Percentiles rank a stretch among this genome's conserved stretches.
phyloP scores from a whole-genome alignment of 2,888 invertebrate species.

The Ichneumon xanthorius region DNA sequence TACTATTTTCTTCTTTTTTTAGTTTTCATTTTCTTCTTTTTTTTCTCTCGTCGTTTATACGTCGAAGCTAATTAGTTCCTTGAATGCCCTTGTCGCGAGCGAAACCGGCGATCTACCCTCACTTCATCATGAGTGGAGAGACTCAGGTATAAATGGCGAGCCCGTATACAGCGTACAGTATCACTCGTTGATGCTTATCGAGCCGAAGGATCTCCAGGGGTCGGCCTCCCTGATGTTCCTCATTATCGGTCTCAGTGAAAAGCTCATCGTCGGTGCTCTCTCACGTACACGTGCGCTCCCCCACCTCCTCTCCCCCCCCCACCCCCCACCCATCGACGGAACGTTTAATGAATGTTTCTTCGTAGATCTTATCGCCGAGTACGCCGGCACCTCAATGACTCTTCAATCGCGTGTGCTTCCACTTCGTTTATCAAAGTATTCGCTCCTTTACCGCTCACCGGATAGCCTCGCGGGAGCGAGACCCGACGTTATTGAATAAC shows the following conservation, averaged over 20 bases:
- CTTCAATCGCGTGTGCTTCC: neutral
- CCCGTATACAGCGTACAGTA: slow-evolving; percentile 1
- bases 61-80: slow-evolving; percentile 47
- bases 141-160: slow-evolving; percentile 16
- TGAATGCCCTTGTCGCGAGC: slow-evolving; percentile 40
- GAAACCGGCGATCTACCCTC: slow-evolving; percentile 57
- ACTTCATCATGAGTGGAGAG: slow-evolving; percentile 46
- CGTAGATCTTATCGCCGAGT: slow-evolving; percentile 51
- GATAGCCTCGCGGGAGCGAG: neutral
- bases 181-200: slow-evolving; percentile 57
- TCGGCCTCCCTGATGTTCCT: slow-evolving; percentile 55
- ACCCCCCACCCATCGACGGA: neutral
- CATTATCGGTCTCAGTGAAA: slow-evolving; percentile 47
- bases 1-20: neutral
- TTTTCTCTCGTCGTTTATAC: neutral
- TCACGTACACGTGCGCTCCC: slow-evolving; percentile 1
- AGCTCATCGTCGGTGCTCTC: slow-evolving; percentile 43
- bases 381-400: slow-evolving; percentile 11
- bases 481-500: slow-evolving; percentile 25
- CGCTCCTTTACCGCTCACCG: neutral
- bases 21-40: neutral
- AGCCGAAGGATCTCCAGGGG: slow-evolving; percentile 47
- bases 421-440: neutral
- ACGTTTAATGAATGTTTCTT: slow-evolving; percentile 51
- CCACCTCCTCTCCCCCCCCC: neutral